Base-by-base conservation (phyloP, 2,888 invertebrate genomes). In the Xylota segnis region DNA sequence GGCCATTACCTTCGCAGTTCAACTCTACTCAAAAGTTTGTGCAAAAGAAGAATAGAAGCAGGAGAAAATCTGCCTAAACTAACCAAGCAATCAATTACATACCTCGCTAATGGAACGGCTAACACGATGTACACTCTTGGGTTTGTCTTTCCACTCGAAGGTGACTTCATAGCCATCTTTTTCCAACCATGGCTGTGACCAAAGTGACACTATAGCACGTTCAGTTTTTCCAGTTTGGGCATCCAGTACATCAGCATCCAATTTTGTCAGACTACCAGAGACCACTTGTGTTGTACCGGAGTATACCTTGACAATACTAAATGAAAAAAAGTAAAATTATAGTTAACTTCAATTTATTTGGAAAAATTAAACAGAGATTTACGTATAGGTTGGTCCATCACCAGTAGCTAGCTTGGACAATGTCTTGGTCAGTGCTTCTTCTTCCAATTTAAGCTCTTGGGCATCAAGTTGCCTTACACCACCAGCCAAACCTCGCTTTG, bases 151-250 rank as follows among this genome's bases (percentile, higher is more conserved):
- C 87, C 93, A 93, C 34, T 91, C 90, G 45, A 93, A 90, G 4
- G 90, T 92, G 0, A 93, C 90, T 58, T 93, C 90, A 87, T 91
- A 91, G 0, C 91, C 91, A 40, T 91, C 34, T 29, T 77, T 9
- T 5, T 90, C 86, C 14, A 94, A 45, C 95, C 95, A 95, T 0
- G 93, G 91, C 66, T 92, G 93, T 23, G 94, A 93, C 95, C 94
- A 95, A 43, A 95, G 92, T 32, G 91, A 89, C 0, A 92, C 88
- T 27, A 89, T 87, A 83, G 92, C 92, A 54, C 90, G 89, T 50
- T 88, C 88, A 0, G 58, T 66, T 5, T 70, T 68, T 0, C 89
- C 88, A 47, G 93, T 92, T 2, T 94, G 94, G 50, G 93, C 93
- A 12, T 94, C 94, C 9, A 88, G 70, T 3, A 95, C 91, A 87